Conservation (phyloP, 2,888 invertebrate species). For the Copidosoma aretas region DNA sequence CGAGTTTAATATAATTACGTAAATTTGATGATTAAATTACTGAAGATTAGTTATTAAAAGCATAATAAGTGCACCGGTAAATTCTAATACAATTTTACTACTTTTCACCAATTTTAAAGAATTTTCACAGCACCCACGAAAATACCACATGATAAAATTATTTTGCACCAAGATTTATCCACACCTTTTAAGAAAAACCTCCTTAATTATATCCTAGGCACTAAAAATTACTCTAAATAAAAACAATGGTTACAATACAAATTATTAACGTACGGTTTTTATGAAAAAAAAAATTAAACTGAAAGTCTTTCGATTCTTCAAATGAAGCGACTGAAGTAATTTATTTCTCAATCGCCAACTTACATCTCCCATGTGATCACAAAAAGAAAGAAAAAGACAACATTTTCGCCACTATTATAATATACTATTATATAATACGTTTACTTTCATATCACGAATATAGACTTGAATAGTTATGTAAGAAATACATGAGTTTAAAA, state of each 20-base stretch:
- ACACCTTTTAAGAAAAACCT: constrained; percentile 21
- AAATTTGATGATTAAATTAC: constrained; percentile 7
- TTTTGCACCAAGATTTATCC: constrained; percentile 22
- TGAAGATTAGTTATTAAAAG: neutral
- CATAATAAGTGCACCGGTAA: neutral
- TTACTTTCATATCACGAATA: neutral
- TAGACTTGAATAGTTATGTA: neutral
- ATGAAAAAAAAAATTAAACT: neutral
- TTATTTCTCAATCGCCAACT: constrained; percentile 21
- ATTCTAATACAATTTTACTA: constrained; percentile 4
- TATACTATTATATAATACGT: constrained; percentile 12
- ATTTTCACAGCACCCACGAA: constrained; percentile 19
- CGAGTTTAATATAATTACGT: neutral
- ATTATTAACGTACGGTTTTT: neutral
- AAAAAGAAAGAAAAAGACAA: neutral
- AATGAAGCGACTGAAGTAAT: constrained; percentile 19
- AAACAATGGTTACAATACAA: neutral
- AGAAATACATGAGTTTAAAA: neutral
- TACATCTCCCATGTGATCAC: constrained; percentile 1
- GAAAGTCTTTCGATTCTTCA: constrained; percentile 11
- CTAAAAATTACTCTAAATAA: constrained; percentile 5
- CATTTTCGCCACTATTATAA: neutral
- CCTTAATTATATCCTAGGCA: constrained; percentile 9
- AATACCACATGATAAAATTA: constrained; percentile 14
- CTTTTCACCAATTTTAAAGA: constrained; percentile 21